Evolutionary conservation across 2,888 invertebrate genomes (phyloP).

Genomic region (Helobdella robusta): DNA sequence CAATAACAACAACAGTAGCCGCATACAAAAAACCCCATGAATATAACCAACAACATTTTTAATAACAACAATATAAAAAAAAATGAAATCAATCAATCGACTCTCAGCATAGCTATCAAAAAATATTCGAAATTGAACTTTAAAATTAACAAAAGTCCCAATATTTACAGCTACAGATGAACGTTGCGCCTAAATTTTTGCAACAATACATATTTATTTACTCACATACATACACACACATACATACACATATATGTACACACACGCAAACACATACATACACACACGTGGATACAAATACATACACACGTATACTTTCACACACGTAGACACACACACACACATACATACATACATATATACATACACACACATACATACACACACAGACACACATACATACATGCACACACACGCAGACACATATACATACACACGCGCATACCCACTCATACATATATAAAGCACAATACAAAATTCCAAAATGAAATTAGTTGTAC

Average conservation of each 20-base stretch:
- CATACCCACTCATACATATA: not conserved
- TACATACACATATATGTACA: conserved; percentile 24
- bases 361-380: conserved; percentile 2
- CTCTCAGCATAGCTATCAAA: too few relatives aligned
- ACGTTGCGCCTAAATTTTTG: not conserved
- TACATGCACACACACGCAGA: conserved; percentile 3
- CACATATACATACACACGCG: not conserved
- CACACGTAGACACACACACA: conserved; percentile 25
- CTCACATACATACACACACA: conserved; percentile 22
- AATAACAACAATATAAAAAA: too few relatives aligned
- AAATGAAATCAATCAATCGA: too few relatives aligned
- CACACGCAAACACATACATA: conserved; percentile 22
- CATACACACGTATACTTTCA: conserved; percentile 23
- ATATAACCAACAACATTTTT: too few relatives aligned
- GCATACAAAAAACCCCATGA: too few relatives aligned
- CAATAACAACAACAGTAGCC: too few relatives aligned
- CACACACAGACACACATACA: not conserved
- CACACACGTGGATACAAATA: conserved; percentile 12
- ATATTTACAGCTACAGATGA: too few relatives aligned
- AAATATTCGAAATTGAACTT: too few relatives aligned
- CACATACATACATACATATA: conserved; percentile 21
- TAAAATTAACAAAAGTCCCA: too few relatives aligned
- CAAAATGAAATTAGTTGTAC: too few relatives aligned
- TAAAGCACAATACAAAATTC: too few relatives aligned
- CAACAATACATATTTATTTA: not conserved